Evolutionary conservation across 2,888 invertebrate species (phyloP).

Genomic region (Eupeodes latifasciatus): DNA sequence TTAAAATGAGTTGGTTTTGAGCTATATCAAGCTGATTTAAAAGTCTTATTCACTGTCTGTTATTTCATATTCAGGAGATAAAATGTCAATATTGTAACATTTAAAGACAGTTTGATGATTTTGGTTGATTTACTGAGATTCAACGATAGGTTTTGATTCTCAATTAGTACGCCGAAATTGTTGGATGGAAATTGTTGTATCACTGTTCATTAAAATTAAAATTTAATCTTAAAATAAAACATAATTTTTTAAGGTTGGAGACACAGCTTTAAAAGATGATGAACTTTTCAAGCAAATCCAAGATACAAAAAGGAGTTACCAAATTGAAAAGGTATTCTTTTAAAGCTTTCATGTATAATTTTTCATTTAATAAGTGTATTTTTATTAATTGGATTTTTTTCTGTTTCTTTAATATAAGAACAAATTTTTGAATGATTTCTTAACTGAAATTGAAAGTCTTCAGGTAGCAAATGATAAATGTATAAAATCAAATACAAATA

Average conservation of each 20-base stretch:
- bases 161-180: too few relatives aligned
- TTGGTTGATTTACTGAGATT: too few relatives aligned
- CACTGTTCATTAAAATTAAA: neutral
- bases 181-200: neutral
- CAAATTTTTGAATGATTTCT: constrained; percentile 15
- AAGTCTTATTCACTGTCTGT: too few relatives aligned
- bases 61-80: too few relatives aligned
- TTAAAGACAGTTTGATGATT: too few relatives aligned
- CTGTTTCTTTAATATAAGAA: neutral
- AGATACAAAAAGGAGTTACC: constrained; percentile 34
- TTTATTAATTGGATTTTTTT: neutral
- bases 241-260: constrained; percentile 39
- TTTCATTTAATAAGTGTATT: neutral
- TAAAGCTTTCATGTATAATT: too few relatives aligned
- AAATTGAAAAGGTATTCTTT: constrained; percentile 33
- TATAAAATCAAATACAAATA: neutral
- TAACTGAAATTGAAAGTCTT: constrained; percentile 35
- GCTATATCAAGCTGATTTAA: too few relatives aligned
- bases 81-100: too few relatives aligned
- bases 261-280: neutral
- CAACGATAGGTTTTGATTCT: too few relatives aligned
- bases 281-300: constrained; percentile 1
- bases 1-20: too few relatives aligned
- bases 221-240: neutral
- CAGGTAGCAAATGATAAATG: constrained; percentile 1